Evolutionary conservation across 2,797 vertebrate species (phyloP).

Genomic region (Rhodeus uyekii): DNA sequence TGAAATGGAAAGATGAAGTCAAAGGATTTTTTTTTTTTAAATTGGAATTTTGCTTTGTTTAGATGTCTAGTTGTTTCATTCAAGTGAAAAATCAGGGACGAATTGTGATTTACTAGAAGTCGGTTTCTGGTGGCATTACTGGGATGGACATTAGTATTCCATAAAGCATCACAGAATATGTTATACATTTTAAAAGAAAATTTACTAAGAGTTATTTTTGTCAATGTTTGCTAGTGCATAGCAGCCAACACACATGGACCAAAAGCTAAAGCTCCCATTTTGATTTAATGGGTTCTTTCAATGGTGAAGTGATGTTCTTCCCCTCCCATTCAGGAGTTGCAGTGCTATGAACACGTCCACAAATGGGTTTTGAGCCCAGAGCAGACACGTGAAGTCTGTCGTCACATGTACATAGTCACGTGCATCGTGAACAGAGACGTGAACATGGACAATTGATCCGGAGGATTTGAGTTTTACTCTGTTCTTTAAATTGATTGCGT

Average conservation of each 20-base stretch:
- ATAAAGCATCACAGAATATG: neutral
- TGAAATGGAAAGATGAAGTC: neutral
- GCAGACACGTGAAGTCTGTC: conserved; percentile 22
- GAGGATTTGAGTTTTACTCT: neutral
- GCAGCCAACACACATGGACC: neutral
- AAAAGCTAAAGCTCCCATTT: neutral
- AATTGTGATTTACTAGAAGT: neutral
- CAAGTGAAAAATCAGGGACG: neutral
- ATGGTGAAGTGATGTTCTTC: neutral
- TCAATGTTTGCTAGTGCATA: neutral
- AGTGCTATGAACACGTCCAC: neutral
- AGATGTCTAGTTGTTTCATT: neutral
- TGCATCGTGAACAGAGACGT: conserved; percentile 4
- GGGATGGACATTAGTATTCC: too few relatives aligned
- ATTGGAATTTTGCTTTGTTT: neutral
- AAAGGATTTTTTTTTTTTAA: neutral
- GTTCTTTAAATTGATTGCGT: neutral
- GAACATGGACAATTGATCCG: conserved; percentile 1
- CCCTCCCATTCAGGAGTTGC: conserved; percentile 6
- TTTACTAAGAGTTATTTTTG: neutral
- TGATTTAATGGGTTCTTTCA: neutral
- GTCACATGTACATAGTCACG: conserved; percentile 13
- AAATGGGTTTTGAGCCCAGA: conserved; percentile 2
- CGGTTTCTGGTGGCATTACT: neutral
- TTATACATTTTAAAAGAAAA: neutral